Evolutionary conservation across 2,113 vertebrate genomes (phyloP), one percentile per base, ranked within the genome.

Genomic region (Aix galericulata): DNA sequence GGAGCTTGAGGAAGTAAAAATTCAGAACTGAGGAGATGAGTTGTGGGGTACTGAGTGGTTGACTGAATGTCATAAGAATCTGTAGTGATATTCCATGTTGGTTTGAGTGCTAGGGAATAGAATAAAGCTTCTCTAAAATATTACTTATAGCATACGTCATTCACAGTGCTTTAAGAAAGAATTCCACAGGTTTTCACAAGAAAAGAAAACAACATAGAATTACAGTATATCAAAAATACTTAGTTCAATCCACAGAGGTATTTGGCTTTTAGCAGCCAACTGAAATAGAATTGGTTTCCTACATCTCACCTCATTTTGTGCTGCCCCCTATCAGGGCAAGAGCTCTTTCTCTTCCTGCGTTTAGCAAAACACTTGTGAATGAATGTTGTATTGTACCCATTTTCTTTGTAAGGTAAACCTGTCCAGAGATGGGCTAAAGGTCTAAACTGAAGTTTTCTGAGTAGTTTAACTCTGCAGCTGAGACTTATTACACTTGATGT

Each of bases 131-230:
- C 21, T 86, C 13, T 16, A 46, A 77, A 71, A 63, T 11, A 4
- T 25, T 40, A 4, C 6, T 46, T 81, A 17, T 0, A 21, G 6
- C 36, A 17, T 27, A 2, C 36, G 5, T 75, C 84, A 26, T 27
- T 59, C 40, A 50, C 6, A 50, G 14, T 82, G 29, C 27, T 85
- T 76, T 38, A 52, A 56, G 53, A 82, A 68, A n/a, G 18, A 36
- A 44, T 6, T 23, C 22, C 48, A 48, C 48, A 50, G 22, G 10
- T 50, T 50, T 50, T 23, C 48, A 20, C 3, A 17, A 13, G 2
- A 13, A 29, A 7, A 3, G 27, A 63, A 17, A 69, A 0, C 0
- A 11, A 1, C 11, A 1, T 0, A 6, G 18, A 64, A 53, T 68
- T 36, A 7, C 1, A 8, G 18, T 69, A 77, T 9, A 73, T 77